Evolutionary conservation across 2,888 invertebrate species (phyloP).

Genomic region (Minunthozetes semirufus): DNA sequence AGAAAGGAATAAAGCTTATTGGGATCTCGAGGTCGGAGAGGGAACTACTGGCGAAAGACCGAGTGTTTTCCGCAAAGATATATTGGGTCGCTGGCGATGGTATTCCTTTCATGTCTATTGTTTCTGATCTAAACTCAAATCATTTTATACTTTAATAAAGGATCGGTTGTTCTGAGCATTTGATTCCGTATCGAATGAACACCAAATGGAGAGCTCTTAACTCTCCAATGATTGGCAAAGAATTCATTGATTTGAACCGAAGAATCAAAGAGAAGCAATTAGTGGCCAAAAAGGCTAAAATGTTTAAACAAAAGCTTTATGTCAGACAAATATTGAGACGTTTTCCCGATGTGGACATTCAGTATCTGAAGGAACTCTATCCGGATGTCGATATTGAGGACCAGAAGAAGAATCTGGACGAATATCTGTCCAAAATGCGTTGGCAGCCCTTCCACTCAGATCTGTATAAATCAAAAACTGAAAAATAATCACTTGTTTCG

Average conservation of each 20-base stretch:
- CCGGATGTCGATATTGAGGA: constrained; percentile 68
- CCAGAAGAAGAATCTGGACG: constrained; percentile 38
- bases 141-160: neutral
- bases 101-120: constrained; percentile 25
- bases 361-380: constrained; percentile 63
- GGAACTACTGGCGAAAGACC: constrained; percentile 64
- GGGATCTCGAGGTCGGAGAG: constrained; percentile 78
- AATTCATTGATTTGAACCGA: constrained; percentile 40
- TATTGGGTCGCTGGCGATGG: constrained; percentile 40
- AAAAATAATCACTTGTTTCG: neutral
- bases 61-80: constrained; percentile 43
- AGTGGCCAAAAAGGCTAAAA: neutral
- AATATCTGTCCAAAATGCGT: neutral
- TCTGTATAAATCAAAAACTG: neutral
- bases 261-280: constrained; percentile 37
- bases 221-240: constrained; percentile 35
- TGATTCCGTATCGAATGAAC: constrained; percentile 40
- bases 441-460: neutral
- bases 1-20: constrained; percentile 85
- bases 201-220: constrained; percentile 36
- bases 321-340: constrained; percentile 57
- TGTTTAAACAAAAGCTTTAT: constrained; percentile 43
- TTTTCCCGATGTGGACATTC: constrained; percentile 68
- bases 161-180: constrained; percentile 39
- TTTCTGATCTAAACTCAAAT: too few relatives aligned